phyloP scores from a whole-genome alignment of 1,140 invertebrate species.

The Drosophila parvula region DNA sequence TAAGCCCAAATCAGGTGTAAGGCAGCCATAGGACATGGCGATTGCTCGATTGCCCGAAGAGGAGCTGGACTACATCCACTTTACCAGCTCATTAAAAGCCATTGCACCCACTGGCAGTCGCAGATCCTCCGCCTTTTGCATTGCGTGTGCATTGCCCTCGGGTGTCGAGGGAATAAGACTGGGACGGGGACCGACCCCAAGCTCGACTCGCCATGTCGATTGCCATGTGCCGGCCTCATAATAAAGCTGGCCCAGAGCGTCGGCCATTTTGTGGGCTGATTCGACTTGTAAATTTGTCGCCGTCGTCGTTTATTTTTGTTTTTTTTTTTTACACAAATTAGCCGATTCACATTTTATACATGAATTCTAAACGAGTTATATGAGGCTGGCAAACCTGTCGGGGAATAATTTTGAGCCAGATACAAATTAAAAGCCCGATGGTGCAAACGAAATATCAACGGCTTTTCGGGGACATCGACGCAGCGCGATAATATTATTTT shows the following conservation, averaged over 20 bases:
- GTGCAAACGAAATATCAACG: conserved; percentile 52
- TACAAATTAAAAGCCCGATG: conserved; percentile 62
- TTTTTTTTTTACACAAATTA: conserved; percentile 61
- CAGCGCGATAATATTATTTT: conserved; percentile 51
- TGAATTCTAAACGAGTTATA: conserved; percentile 75
- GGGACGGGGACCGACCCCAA: conserved; percentile 32
- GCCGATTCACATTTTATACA: conserved; percentile 58
- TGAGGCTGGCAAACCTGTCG: conserved; percentile 67
- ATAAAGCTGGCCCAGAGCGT: conserved; percentile 28
- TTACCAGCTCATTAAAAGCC: conserved; percentile 79
- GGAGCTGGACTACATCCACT: conserved; percentile 35
- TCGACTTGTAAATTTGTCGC: conserved; percentile 73
- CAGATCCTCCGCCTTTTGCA: conserved; percentile 27
- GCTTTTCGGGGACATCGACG: conserved; percentile 3
- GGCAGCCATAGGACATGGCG: conserved; percentile 20
- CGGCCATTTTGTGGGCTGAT: conserved; percentile 72
- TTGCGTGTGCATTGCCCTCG: conserved; percentile 68
- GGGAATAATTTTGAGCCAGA: conserved; percentile 54
- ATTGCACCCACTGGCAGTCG: conserved; percentile 64
- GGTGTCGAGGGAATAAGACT: conserved; percentile 29
- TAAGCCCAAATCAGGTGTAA: conserved; percentile 41
- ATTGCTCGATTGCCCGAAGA: conserved; percentile 24
- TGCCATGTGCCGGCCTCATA: conserved; percentile 19
- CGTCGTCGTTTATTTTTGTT: conserved; percentile 27
- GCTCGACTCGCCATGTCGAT: conserved; percentile 15